Percentiles rank a stretch among this genome's conserved stretches.
Conservation (phyloP, 2,797 vertebrate genomes). For the Natrix natrix region DNA sequence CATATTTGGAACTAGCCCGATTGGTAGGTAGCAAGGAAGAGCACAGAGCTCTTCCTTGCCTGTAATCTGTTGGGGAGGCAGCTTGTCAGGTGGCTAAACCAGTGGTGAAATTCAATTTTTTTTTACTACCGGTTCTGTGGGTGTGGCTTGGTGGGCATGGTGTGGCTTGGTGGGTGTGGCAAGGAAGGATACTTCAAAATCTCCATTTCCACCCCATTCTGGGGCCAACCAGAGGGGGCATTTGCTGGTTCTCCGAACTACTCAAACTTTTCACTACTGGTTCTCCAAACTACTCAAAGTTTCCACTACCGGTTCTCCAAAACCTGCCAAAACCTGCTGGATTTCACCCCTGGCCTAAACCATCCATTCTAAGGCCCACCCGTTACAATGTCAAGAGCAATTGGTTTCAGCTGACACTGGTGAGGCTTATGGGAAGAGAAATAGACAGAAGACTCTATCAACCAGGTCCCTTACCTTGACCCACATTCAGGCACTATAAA, state of each 20-base stretch:
- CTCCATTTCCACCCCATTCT: too few species aligned
- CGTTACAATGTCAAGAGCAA: not conserved
- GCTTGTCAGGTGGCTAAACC: not conserved
- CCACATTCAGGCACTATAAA: not conserved
- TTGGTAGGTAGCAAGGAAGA: not conserved
- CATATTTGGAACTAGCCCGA: not conserved
- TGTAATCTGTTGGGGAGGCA: not conserved
- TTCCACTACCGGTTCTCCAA: too few species aligned
- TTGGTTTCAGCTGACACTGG: not conserved
- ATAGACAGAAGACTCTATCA: not conserved
- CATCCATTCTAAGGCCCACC: not conserved
- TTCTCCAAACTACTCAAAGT: too few species aligned
- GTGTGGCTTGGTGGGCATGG: too few species aligned
- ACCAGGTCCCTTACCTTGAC: not conserved
- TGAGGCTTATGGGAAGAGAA: not conserved
- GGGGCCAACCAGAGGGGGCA: too few species aligned
- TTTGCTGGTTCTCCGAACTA: too few species aligned
- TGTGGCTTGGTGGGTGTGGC: too few species aligned
- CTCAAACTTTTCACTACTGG: too few species aligned
- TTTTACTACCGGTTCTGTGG: too few species aligned
- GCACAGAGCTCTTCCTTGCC: not conserved
- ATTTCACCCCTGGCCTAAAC: not conserved
- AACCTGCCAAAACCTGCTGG: too few species aligned
- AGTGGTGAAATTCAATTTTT: too few species aligned
- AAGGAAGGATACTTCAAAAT: too few species aligned